phyloP scores from a whole-genome alignment of 2,888 invertebrate species.

The Idaea dimidiata region DNA sequence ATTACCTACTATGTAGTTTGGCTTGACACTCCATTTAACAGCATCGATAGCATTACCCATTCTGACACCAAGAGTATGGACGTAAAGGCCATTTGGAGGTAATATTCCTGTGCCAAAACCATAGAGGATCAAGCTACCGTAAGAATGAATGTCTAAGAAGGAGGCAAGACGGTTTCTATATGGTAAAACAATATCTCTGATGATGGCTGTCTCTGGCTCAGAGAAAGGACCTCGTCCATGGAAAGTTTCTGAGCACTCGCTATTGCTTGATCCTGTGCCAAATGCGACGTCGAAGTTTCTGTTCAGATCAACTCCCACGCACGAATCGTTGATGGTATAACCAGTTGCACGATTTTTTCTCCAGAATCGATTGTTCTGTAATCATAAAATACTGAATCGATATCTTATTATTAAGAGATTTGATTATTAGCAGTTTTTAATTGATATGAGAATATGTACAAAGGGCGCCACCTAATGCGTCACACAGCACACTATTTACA shows the following conservation, averaged over 20 bases:
- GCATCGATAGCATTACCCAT: slow-evolving; percentile 69
- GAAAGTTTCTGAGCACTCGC: slow-evolving; percentile 82
- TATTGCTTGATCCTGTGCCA: slow-evolving; percentile 75
- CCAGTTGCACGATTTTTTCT: slow-evolving; percentile 82
- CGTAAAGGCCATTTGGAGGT: slow-evolving; percentile 69
- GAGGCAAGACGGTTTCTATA: slow-evolving; percentile 75
- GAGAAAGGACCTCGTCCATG: slow-evolving; percentile 83
- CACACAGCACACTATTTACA: too few species aligned
- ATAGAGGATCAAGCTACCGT: slow-evolving; percentile 82
- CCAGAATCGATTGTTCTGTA: slow-evolving; percentile 80
- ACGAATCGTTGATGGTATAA: slow-evolving; percentile 48
- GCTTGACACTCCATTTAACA: slow-evolving; percentile 63
- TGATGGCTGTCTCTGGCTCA: slow-evolving; percentile 82
- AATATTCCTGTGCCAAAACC: slow-evolving; percentile 60
- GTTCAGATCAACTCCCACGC: slow-evolving; percentile 87
- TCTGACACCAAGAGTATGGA: slow-evolving; percentile 57
- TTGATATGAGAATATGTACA: too few species aligned
- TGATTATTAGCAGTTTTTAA: too few species aligned
- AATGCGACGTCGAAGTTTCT: slow-evolving; percentile 87
- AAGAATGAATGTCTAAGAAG: slow-evolving; percentile 88
- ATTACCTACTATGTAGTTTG: slow-evolving; percentile 74
- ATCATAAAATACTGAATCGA: slow-evolving; percentile 8
- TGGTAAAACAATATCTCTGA: slow-evolving; percentile 79
- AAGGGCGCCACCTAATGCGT: too few species aligned
- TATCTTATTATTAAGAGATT: neutral